Percentiles rank a stretch among this genome's conserved stretches.
Conservation (phyloP, 2,888 invertebrate genomes). For the Sminthurinus aureus region DNA sequence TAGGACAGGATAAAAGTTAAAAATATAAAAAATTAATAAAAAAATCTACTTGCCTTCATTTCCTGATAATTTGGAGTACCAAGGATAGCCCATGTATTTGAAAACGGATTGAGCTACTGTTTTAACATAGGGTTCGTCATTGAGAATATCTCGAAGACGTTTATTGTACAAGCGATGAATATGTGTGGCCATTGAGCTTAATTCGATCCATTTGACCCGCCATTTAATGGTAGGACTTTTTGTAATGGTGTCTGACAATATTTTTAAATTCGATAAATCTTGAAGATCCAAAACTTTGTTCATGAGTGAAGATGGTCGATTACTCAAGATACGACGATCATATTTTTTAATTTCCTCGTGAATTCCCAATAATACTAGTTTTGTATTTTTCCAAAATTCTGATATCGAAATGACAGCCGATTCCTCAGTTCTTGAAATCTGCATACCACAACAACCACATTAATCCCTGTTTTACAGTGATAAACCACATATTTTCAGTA, state of each 20-base stretch:
- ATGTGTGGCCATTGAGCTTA: conserved; percentile 42
- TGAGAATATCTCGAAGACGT: conserved; percentile 43
- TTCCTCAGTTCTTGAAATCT: not conserved
- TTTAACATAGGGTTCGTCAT: conserved; percentile 42
- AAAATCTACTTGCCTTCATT: conserved; percentile 19
- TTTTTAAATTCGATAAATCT: conserved; percentile 37
- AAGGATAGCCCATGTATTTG: conserved; percentile 42
- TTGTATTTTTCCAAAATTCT: conserved; percentile 29
- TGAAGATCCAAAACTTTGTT: conserved; percentile 41
- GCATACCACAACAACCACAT: not conserved
- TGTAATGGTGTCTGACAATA: conserved; percentile 23
- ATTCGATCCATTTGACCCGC: conserved; percentile 43
- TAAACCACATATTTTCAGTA: not conserved
- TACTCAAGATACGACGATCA: conserved; percentile 34
- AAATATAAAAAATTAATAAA: not conserved
- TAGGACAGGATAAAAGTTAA: too few relatives aligned
- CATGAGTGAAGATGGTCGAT: conserved; percentile 33
- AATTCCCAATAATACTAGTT: conserved; percentile 13
- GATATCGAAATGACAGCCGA: not conserved
- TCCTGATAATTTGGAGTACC: conserved; percentile 41
- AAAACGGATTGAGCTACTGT: conserved; percentile 40
- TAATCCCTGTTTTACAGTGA: not conserved
- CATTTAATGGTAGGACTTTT: conserved; percentile 32
- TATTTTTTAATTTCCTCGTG: conserved; percentile 30
- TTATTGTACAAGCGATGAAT: conserved; percentile 45